Base-by-base conservation (phyloP, 2,888 invertebrate species). In the Eilema sororculum region DNA sequence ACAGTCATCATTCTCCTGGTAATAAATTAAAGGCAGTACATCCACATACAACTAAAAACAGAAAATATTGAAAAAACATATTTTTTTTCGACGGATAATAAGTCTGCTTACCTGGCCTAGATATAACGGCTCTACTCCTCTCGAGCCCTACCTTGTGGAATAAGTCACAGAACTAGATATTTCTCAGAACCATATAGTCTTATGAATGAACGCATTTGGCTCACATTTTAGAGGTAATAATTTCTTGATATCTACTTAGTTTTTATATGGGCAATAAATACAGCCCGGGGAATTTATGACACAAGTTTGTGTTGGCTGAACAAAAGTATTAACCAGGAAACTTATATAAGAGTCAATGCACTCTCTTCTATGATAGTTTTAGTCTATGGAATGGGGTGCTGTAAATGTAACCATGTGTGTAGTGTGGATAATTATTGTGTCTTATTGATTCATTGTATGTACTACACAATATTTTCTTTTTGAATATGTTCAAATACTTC, bases 121-220 rank as follows among this genome's bases (percentile, higher is more conserved):
- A 59, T 25, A n/a, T 52, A 12, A 6, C 24, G 5, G 37, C 41
- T 41, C 28, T 59, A n/a, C n/a, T 52, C 28, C 59, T 52, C 20
- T 12, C 59, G 24, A 70, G 33, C 61, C 46, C 46, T 57, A 64
- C 71, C 66, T 56, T 58, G 2, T 59, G 8, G 5, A 66, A 59
- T 41, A 66, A 66, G 12, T 59, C 59, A 59, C 41, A 20, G 22
- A 59, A n/a, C 28, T 20, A n/a, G 12, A 46, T 59, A n/a, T 59
- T 57, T 37, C 57, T 37, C 9, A 65, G 37, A 30, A 58, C 25
- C n/a, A 66, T 12, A 66, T 41, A 66, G 24, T 9, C 10, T 28
- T 10, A 59, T 52, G n/a, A n/a, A 52, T 52, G 52, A n/a, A 52
- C 46, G 46, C 20, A 46, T 58, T 25, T 37, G 24, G 24, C 5